Evolutionary conservation across 2,113 vertebrate species (phyloP).

Genomic region (Dromas ardeola): DNA sequence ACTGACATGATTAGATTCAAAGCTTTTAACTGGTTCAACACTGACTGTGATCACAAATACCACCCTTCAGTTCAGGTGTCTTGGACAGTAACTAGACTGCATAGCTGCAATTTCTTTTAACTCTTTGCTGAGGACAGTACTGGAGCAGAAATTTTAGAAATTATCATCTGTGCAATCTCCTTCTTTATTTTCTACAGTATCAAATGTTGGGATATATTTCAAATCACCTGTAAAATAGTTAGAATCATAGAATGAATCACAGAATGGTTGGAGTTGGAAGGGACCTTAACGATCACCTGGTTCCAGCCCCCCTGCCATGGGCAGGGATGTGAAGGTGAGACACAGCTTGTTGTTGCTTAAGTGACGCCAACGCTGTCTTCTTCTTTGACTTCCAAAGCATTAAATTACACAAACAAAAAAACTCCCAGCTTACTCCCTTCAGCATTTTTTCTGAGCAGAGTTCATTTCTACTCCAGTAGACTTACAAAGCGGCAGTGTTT

Average conservation of each 20-base stretch:
- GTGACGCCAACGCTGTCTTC: background rate
- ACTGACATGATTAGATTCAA: background rate
- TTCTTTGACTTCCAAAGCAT: background rate
- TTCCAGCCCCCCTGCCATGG: background rate
- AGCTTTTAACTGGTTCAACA: background rate
- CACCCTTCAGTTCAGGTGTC: background rate
- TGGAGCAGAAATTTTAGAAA: background rate
- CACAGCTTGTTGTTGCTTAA: background rate
- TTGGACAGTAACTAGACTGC: background rate
- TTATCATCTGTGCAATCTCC: background rate
- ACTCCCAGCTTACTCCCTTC: background rate
- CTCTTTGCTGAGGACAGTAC: background rate
- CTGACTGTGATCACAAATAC: background rate
- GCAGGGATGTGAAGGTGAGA: background rate
- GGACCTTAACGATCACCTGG: background rate
- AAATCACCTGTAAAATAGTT: background rate
- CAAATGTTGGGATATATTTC: background rate
- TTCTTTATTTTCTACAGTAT: background rate
- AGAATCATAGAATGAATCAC: background rate
- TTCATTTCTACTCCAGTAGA: slow-evolving; percentile 11
- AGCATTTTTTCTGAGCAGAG: background rate
- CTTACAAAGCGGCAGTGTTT: background rate
- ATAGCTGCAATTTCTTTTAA: background rate
- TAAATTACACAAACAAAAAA: background rate
- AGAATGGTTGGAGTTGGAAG: background rate